Conservation (phyloP, 1,140 invertebrate species). For the Neelides sp. region DNA sequence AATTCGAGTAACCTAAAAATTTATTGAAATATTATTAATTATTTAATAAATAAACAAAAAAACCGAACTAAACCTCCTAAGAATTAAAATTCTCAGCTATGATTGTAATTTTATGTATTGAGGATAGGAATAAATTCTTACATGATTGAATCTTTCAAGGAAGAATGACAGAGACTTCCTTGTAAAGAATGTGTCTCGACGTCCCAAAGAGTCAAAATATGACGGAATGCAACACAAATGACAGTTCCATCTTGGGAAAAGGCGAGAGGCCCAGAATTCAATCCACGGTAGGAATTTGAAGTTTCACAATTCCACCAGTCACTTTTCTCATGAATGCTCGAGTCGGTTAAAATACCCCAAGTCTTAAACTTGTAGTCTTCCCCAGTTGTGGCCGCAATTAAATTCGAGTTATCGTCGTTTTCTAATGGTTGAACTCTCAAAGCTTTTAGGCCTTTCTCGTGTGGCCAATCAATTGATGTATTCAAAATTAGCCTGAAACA, state of each 20-base stretch:
- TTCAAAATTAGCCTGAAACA: conserved; percentile 52
- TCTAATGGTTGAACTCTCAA: conserved; percentile 49
- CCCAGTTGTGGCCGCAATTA: conserved; percentile 50
- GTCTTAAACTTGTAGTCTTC: conserved; percentile 58
- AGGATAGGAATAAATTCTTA: too few relatives aligned
- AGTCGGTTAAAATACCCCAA: conserved; percentile 47
- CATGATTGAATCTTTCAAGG: conserved; percentile 31
- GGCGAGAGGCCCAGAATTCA: conserved; percentile 42
- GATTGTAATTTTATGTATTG: too few relatives aligned
- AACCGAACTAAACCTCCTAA: background rate
- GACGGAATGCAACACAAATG: conserved; percentile 54
- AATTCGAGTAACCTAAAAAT: conserved; percentile 46
- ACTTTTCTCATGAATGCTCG: conserved; percentile 40
- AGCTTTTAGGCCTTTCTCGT: conserved; percentile 47
- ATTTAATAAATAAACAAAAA: background rate
- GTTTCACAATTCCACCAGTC: conserved; percentile 52
- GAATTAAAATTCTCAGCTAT: background rate
- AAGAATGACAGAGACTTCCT: conserved; percentile 35
- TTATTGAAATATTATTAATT: background rate
- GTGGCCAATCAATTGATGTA: conserved; percentile 58
- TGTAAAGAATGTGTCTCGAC: conserved; percentile 42
- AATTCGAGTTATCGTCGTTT: conserved; percentile 22
- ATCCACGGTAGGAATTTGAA: conserved; percentile 49
- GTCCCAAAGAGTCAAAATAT: conserved; percentile 56
- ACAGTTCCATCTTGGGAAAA: conserved; percentile 66